phyloP scores from a whole-genome alignment of 2,797 vertebrate species.

The Chiropotes sagulatus region DNA sequence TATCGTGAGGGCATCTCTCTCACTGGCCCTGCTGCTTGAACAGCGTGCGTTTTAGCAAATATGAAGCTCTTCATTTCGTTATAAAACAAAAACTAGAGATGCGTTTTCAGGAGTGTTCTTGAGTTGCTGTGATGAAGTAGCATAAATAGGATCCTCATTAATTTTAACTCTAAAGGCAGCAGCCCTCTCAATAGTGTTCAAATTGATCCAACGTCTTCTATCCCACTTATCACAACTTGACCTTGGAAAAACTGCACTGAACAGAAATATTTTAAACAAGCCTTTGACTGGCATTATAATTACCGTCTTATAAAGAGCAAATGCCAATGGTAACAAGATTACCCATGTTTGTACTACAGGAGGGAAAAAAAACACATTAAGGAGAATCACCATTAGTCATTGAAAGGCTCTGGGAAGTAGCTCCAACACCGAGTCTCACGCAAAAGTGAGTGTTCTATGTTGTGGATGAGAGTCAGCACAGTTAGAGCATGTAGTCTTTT shows the following conservation, averaged over 20 bases:
- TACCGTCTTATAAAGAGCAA: slow-evolving; percentile 47
- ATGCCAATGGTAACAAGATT: slow-evolving; percentile 34
- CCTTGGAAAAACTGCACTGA: background rate
- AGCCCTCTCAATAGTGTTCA: background rate
- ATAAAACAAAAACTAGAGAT: background rate
- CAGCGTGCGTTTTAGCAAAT: background rate
- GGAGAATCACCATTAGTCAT: background rate
- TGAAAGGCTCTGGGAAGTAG: slow-evolving; percentile 20
- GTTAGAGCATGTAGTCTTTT: background rate
- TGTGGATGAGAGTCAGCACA: background rate
- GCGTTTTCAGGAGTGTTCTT: background rate
- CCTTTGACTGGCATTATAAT: slow-evolving; percentile 32
- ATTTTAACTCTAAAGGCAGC: background rate
- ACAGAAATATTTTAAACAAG: slow-evolving; percentile 1
- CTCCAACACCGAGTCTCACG: background rate
- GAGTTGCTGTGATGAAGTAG: background rate
- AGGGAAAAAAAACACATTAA: background rate
- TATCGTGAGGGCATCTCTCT: background rate
- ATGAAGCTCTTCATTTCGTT: background rate
- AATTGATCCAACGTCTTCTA: background rate
- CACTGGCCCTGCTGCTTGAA: background rate
- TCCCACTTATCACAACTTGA: background rate
- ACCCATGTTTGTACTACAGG: slow-evolving; percentile 18
- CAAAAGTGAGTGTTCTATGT: background rate
- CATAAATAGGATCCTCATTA: slow-evolving; percentile 22